Conservation (phyloP, 2,888 invertebrate genomes). For the Seladonia tumulorum region DNA sequence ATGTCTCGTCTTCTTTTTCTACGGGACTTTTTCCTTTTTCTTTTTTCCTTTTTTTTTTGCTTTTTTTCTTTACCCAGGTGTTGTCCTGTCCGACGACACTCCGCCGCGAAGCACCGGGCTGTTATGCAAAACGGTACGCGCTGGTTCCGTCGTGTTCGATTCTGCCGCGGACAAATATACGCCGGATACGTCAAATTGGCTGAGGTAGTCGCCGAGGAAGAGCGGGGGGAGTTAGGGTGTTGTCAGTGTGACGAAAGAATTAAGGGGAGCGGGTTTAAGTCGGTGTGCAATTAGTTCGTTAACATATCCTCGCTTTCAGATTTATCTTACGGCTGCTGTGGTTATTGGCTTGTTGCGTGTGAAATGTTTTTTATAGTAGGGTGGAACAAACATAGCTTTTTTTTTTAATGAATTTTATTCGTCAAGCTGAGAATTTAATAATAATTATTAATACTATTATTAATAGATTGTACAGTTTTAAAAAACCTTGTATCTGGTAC, state of each 20-base stretch:
- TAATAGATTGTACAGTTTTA: no score
- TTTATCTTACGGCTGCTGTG: background rate
- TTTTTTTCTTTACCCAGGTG: background rate
- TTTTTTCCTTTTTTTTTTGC: no score
- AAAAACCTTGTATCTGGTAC: no score
- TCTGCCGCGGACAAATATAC: constrained; percentile 13
- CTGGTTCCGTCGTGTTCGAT: constrained; percentile 28
- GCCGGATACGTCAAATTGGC: background rate
- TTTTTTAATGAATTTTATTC: no score
- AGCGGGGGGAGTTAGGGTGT: background rate
- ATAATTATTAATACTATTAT: no score
- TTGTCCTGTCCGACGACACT: background rate
- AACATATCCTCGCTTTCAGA: background rate
- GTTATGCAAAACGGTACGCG: constrained; percentile 37
- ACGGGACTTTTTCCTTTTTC: background rate
- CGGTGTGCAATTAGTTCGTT: background rate
- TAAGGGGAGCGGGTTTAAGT: background rate
- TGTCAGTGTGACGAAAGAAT: background rate
- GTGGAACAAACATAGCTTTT: no score
- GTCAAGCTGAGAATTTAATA: no score
- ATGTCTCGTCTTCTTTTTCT: background rate
- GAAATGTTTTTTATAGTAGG: no score
- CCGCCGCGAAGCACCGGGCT: background rate
- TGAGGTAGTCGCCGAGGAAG: background rate
- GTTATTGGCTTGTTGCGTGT: no score